These are phyloP conservation scores for Hirtodrosophila histrioides DNA, from an alignment of 2,888 invertebrate genomes.

Conservation along the genomic window DNA sequence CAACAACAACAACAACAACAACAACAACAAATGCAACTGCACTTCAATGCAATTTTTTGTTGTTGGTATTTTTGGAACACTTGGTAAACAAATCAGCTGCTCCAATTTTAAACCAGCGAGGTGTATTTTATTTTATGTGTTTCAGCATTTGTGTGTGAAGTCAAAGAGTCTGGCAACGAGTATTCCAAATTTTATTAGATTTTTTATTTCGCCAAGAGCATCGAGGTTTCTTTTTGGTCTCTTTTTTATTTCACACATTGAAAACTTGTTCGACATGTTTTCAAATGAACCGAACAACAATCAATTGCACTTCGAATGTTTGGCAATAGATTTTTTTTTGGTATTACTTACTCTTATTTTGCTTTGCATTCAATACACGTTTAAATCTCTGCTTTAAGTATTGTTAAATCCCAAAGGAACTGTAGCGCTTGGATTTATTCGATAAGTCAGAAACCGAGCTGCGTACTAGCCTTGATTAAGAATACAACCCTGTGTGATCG, in stretches of 20 bases:
- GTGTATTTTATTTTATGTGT: slow-evolving; percentile 21
- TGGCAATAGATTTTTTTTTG: slow-evolving; percentile 10
- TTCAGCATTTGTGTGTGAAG: slow-evolving; percentile 8
- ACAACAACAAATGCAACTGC: slow-evolving; percentile 22
- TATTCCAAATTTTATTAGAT: slow-evolving; percentile 53
- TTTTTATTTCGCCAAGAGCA: slow-evolving; percentile 51
- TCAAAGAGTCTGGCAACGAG: slow-evolving; percentile 3
- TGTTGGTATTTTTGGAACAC: slow-evolving; percentile 55
- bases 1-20: background rate
- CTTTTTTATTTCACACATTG: slow-evolving; percentile 10
- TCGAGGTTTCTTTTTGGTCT: background rate
- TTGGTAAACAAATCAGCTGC: slow-evolving; percentile 67
- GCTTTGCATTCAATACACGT: too few relatives aligned
- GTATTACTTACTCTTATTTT: slow-evolving; percentile 9
- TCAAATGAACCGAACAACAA: slow-evolving; percentile 23
- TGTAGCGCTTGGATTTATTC: too few relatives aligned
- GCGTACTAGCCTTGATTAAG: too few relatives aligned
- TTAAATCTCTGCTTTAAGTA: background rate
- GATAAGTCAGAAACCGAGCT: too few relatives aligned
- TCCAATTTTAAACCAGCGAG: slow-evolving; percentile 48
- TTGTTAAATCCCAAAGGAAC: too few relatives aligned
- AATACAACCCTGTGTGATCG: too few relatives aligned
- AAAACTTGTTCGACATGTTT: slow-evolving; percentile 24
- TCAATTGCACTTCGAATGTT: slow-evolving; percentile 38
- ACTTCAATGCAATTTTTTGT: slow-evolving; percentile 52